Evolutionary conservation across 1,140 invertebrate species (phyloP).

Genomic region (Diorhabda sublineata): DNA sequence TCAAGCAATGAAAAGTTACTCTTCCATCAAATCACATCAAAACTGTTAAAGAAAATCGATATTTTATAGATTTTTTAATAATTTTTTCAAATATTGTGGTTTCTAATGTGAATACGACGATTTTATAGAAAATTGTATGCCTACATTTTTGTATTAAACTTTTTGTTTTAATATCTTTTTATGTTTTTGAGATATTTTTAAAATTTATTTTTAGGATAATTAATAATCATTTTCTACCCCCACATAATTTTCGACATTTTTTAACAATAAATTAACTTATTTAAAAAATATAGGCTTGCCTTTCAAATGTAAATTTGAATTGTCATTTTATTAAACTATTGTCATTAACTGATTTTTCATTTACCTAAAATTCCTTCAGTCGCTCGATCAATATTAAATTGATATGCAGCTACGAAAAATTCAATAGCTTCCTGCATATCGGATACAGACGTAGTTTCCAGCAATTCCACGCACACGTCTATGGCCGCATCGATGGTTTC

Average conservation of each 20-base stretch:
- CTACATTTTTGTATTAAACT: too few species aligned
- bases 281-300: neutral
- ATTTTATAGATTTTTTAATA: neutral
- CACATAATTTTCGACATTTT: too few species aligned
- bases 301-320: neutral
- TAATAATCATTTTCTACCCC: too few species aligned
- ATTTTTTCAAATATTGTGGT: neutral
- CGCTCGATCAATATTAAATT: constrained; percentile 41
- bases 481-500: constrained; percentile 31
- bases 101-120: neutral
- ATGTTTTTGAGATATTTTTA: too few species aligned
- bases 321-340: neutral
- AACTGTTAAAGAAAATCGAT: too few species aligned
- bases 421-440: constrained; percentile 42
- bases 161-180: too few species aligned
- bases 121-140: too few species aligned
- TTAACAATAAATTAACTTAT: too few species aligned
- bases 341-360: neutral
- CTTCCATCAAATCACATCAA: too few species aligned
- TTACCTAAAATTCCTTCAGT: constrained; percentile 35
- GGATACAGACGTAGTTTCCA: constrained; percentile 35
- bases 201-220: too few species aligned
- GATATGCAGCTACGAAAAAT: constrained; percentile 39
- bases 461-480: constrained; percentile 31
- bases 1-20: too few species aligned